Evolutionary conservation across 23 tunicate species (phyloP), one percentile per base, ranked within the genome.

Genomic region (Corella eumyota): DNA sequence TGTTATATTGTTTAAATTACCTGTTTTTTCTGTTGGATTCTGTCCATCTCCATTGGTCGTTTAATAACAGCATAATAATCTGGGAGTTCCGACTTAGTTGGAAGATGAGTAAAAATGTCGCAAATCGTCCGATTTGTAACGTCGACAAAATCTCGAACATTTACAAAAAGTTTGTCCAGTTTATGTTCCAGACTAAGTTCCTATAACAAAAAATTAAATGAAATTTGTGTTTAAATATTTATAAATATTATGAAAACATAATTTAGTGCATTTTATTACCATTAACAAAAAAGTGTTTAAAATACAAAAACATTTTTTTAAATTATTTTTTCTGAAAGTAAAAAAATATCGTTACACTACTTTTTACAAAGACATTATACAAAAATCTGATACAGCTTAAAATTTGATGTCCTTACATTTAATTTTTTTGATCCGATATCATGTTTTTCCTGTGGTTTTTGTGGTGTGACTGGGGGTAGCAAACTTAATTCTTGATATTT

Each of bases 51-150:
- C 64, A 93, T 78, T 17, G 99, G 99, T 55, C 70, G 73, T 58
- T 84, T 93, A 30, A 93, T 84, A 44, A 93, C 95, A 57, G 78
- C 74, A 65, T 93, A 93, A 61, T 93, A 93, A 35, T 93, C 99
- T 15, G 99, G 99, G 23, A 93, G 78, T 37, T 76, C 95, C 5
- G 72, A 73, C 56, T 93, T 93, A 45, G 97, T 72, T 11, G 99
- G 99, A 5, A 93, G 74, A 40, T 73, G 68, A 57, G 63, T 72
- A 36, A 93, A 93, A 25, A 93, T 93, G 30, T 84, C 87, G 36
- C 95, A 84, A 2, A 93, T 77, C 61, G 50, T 70, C 7, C 99
- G 82, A 11, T 74, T 61, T 1, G 86, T 85, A 6, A 71, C 80
- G 55, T 93, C 99, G 17, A 30, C 62, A 49, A 59, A 68, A 48